phyloP scores from a whole-genome alignment of 2,888 invertebrate species.

The Tolmerus cingulatus region DNA sequence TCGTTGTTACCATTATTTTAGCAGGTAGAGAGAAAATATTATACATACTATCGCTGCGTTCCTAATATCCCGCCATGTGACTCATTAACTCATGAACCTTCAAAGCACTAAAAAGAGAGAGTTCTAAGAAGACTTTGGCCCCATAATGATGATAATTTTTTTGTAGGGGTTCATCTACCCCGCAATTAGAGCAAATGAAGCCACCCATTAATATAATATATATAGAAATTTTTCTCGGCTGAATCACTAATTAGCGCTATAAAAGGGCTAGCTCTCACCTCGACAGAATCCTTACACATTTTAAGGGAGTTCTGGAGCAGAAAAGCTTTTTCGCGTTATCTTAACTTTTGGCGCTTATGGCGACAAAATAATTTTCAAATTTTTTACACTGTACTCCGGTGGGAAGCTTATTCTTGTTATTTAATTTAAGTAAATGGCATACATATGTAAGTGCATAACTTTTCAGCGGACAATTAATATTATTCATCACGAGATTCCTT shows the following conservation, averaged over 20 bases:
- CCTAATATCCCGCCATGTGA: not conserved
- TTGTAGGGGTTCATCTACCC: not conserved
- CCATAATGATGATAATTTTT: not conserved
- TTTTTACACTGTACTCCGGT: not conserved
- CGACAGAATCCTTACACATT: not conserved
- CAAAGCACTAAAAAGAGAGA: not conserved
- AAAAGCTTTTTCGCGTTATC: slow-evolving; percentile 15
- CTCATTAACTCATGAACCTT: not conserved
- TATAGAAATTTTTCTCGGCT: not conserved
- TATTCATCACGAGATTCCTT: slow-evolving; percentile 9
- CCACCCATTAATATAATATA: not conserved
- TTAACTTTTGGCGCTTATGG: slow-evolving; percentile 9
- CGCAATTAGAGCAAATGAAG: slow-evolving; percentile 1
- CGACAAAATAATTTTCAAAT: slow-evolving; percentile 1
- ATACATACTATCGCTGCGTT: not conserved
- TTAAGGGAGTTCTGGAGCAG: not conserved
- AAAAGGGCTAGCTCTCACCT: not conserved
- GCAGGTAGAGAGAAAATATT: not conserved
- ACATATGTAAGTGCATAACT: not conserved
- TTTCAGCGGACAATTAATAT: not conserved
- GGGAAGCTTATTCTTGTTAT: not conserved
- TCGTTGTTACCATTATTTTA: not conserved
- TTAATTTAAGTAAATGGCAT: slow-evolving; percentile 16
- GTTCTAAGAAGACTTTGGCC: not conserved
- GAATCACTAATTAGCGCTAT: not conserved